Evolutionary conservation across 2,797 vertebrate genomes (phyloP).

Genomic region (Hipposideros larvatus): DNA sequence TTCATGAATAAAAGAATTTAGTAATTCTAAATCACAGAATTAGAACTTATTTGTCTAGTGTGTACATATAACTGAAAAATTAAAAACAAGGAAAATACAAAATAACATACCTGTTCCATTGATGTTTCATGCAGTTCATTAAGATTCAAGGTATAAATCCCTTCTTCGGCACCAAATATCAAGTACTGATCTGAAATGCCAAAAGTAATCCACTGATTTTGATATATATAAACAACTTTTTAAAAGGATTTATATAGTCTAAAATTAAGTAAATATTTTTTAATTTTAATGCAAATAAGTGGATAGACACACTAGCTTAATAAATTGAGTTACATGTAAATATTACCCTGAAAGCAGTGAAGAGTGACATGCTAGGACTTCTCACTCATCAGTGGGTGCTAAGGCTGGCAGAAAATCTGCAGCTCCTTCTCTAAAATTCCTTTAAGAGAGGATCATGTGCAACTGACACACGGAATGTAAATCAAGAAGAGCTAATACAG

Average conservation of each 20-base stretch:
- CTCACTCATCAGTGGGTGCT: background rate
- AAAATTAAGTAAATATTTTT: constrained; percentile 31
- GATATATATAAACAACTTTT: background rate
- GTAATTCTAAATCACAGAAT: background rate
- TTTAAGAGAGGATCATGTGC: background rate
- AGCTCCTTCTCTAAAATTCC: background rate
- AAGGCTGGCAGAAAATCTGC: background rate
- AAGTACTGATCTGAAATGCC: constrained; percentile 96
- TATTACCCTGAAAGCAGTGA: background rate
- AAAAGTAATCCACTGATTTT: constrained; percentile 23
- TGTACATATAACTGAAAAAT: background rate
- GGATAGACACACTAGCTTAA: background rate
- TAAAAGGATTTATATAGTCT: background rate
- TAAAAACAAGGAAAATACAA: background rate
- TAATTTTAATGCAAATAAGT: constrained; percentile 60
- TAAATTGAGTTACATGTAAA: background rate
- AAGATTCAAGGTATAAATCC: constrained; percentile 98
- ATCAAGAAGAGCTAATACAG: background rate
- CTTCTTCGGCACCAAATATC: constrained; percentile 99
- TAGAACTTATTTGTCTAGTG: constrained; percentile 22
- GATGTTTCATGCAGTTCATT: constrained; percentile 99
- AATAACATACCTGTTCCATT: constrained; percentile 96
- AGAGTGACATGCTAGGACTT: background rate
- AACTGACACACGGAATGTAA: background rate
- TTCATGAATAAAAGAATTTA: background rate